Evolutionary conservation across 2,888 invertebrate genomes (phyloP), one percentile per base, ranked within the genome.

Genomic region (Electrophaes corylata): DNA sequence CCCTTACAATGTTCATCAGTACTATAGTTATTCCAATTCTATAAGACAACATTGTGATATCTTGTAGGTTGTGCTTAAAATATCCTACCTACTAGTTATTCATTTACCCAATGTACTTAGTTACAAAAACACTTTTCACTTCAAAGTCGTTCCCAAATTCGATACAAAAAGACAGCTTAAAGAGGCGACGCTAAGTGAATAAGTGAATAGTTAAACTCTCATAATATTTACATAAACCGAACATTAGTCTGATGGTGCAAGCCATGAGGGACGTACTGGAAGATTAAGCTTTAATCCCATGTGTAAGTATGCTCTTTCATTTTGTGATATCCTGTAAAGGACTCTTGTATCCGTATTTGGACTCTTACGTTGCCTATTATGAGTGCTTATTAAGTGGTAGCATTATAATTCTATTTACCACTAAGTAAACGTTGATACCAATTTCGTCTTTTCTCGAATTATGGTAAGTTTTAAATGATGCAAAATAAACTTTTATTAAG

Each of bases 161-260:
- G 79, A 87, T 84, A 83, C 86, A 87, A 88, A 86, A 86, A 86
- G 83, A 79, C 83, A 81, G 76, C 72, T 73, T 66, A 72, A 80
- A 77, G 83, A 83, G 81, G 72, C 84, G 82, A 84, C 83, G 84
- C 79, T 88, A 88, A 88, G 86, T 88, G 88, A 88, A 88, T 89
- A 89, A 90, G 89, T 86, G 88, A 89, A 90, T 89, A 88, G 88
- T 91, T 89, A 90, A 89, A 89, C 83, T 86, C 88, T 88, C 90
- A 80, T 88, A 84, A 86, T 84, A 90, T 91, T 91, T 81, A 84
- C 91, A 90, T 91, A 89, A 89, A 90, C 80, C 77, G 84, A 81
- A 84, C 90, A 90, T 91, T 90, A 89, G 80, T 78, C 73, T 69
- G 54, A 60, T 76, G 84, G 79, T 64, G 50, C 66, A 78, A 82